Conservation (phyloP, 2,113 vertebrate genomes). For the Lepisosteus oculatus region DNA sequence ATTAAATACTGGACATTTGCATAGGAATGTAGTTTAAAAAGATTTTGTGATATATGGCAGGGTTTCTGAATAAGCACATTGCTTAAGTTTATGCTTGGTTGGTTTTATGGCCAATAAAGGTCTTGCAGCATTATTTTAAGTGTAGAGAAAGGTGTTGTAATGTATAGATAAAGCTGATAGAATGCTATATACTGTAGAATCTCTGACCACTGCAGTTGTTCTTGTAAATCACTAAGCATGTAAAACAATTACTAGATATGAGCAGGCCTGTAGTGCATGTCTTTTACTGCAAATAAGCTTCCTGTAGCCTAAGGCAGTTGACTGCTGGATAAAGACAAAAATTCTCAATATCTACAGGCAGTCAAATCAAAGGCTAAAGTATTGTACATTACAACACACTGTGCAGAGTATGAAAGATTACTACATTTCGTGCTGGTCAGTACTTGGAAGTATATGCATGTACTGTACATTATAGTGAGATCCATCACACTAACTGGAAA, state of each 20-base stretch:
- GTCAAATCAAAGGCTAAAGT: constrained; percentile 16
- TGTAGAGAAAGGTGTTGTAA: no score
- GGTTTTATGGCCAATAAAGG: not conserved
- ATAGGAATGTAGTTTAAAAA: no score
- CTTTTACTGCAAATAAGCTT: constrained; percentile 15
- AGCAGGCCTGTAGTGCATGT: not conserved
- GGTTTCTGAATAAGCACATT: no score
- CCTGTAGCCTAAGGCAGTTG: constrained; percentile 6
- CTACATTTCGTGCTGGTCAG: not conserved
- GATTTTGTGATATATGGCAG: no score
- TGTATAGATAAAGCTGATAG: no score
- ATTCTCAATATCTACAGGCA: constrained; percentile 11
- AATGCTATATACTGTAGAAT: not conserved
- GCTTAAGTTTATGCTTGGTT: no score
- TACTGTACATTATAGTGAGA: no score
- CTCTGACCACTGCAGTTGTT: constrained; percentile 10
- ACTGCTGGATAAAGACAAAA: constrained; percentile 16
- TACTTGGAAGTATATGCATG: not conserved
- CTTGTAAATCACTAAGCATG: constrained; percentile 19
- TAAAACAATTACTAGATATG: constrained; percentile 20
- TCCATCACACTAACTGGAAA: no score
- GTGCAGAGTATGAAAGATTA: not conserved
- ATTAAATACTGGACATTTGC: no score
- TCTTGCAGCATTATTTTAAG: not conserved
- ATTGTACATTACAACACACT: not conserved